A percentile compares a stretch with the other conserved stretches of the same genome.
Conservation (phyloP, 2,797 vertebrate species). For the Ciconia nigra region DNA sequence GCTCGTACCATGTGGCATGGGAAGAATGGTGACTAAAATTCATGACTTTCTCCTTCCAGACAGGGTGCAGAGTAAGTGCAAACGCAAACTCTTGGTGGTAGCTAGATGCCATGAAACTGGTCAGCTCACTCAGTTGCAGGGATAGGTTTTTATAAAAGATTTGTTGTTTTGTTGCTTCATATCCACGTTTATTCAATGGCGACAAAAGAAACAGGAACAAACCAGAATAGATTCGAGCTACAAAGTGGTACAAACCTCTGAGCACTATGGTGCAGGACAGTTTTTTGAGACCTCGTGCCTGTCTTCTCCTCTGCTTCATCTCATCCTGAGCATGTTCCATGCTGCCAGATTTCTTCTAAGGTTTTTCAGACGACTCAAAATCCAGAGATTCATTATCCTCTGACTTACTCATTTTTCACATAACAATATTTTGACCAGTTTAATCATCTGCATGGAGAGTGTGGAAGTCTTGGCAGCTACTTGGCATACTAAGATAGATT, state of each 20-base stretch:
- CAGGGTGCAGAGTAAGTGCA: too few species aligned
- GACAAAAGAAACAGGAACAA: background rate
- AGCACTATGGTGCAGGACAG: background rate
- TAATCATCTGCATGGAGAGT: constrained; percentile 57
- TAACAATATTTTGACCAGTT: constrained; percentile 65
- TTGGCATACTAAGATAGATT: constrained; percentile 63
- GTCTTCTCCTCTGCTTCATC: background rate
- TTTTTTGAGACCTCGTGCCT: background rate
- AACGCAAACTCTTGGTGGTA: background rate
- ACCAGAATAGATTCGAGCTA: background rate
- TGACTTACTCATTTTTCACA: constrained; percentile 43
- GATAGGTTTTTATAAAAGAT: background rate
- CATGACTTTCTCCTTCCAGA: background rate
- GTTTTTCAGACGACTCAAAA: constrained; percentile 22
- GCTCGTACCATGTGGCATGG: accelerated
- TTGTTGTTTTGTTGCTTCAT: background rate
- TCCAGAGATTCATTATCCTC: constrained; percentile 43
- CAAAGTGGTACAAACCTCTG: background rate
- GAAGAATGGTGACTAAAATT: background rate
- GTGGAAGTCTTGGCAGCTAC: constrained; percentile 55
- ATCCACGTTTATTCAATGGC: background rate
- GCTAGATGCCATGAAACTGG: accelerated
- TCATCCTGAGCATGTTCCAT: background rate
- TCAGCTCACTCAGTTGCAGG: background rate
- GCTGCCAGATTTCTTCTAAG: background rate